Evolutionary conservation across 35 echinoderm and acorn worm genomes (phyloP), one percentile per base, ranked within the genome.

Genomic region (Apostichopus parvimensis): DNA sequence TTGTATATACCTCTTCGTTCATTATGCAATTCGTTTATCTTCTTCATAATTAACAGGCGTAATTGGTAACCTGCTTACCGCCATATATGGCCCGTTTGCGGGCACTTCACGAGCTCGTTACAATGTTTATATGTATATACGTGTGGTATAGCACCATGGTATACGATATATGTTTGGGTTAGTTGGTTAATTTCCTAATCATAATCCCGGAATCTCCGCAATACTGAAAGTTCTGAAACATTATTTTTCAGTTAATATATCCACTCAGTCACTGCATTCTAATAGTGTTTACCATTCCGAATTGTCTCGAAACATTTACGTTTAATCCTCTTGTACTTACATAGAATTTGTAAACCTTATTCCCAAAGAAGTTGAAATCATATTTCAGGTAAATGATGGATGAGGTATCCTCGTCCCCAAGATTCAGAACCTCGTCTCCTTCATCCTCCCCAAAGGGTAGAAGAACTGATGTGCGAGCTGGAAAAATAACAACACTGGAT

Each of bases 401-500:
- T 13, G 86, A 65, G 9, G 86, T 88, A 12, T 7, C 57, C 22
- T 88, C 86, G 12, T 88, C 86, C 52, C 61, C 26, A 1, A 4
- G 21, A 15, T 0, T 0, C 8, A 88, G 3, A 34, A 0, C 1
- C 11, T 1, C 2, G 60, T 88, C 86, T 15, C 86, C 86, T 7
- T 13, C 86, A 9, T 88, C 86, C 6, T 1, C 12, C 9, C 86
- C 86, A 53, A 66, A 88, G 5, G 86, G 86, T 15, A 88, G 61
- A 53, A 88, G 86, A 17, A 88, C 86, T 65, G 68, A 68, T 75
- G 15, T 22, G 17, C 54, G 8, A n/a, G 86, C 86, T 88, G 86
- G 9, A 73, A 88, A 52, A 72, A 75, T 18, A 75, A 75, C 21
- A n/a, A 45, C 34, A 45, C 34, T 45, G 34, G 34, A 45, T 45